phyloP scores from a whole-genome alignment of 2,888 invertebrate species.

The Masnerella sp. region DNA sequence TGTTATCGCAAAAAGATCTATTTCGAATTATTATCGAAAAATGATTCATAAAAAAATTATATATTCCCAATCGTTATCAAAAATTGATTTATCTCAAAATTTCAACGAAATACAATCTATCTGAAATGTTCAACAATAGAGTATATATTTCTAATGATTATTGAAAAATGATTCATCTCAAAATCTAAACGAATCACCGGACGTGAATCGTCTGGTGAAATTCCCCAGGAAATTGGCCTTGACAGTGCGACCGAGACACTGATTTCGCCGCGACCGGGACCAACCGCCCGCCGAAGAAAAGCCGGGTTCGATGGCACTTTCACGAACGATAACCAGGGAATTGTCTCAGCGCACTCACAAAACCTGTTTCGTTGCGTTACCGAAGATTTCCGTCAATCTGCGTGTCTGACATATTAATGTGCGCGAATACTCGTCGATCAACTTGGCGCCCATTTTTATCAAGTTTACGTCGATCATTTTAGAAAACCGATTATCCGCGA shows the following conservation, averaged over 20 bases:
- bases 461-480: too few relatives aligned
- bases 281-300: slow-evolving; percentile 63
- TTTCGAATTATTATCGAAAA: too few relatives aligned
- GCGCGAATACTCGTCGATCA: slow-evolving; percentile 18
- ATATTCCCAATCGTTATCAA: too few relatives aligned
- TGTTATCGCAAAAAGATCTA: too few relatives aligned
- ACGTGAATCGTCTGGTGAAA: slow-evolving; percentile 18
- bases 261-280: slow-evolving; percentile 62
- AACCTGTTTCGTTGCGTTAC: slow-evolving; percentile 66
- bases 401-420: slow-evolving; percentile 40
- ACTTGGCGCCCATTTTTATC: neutral
- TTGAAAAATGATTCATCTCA: too few relatives aligned
- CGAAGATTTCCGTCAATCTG: slow-evolving; percentile 48
- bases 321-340: slow-evolving; percentile 68
- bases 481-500: too few relatives aligned
- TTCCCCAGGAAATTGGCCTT: slow-evolving; percentile 68
- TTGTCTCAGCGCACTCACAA: slow-evolving; percentile 62
- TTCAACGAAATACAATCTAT: too few relatives aligned
- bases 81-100: too few relatives aligned
- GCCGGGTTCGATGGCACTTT: slow-evolving; percentile 74
- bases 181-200: neutral
- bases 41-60: too few relatives aligned
- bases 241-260: slow-evolving; percentile 69
- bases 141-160: too few relatives aligned
- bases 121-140: too few relatives aligned